Evolutionary conservation across 2,113 vertebrate species (phyloP).

Genomic region (Ochotona curzoniae): DNA sequence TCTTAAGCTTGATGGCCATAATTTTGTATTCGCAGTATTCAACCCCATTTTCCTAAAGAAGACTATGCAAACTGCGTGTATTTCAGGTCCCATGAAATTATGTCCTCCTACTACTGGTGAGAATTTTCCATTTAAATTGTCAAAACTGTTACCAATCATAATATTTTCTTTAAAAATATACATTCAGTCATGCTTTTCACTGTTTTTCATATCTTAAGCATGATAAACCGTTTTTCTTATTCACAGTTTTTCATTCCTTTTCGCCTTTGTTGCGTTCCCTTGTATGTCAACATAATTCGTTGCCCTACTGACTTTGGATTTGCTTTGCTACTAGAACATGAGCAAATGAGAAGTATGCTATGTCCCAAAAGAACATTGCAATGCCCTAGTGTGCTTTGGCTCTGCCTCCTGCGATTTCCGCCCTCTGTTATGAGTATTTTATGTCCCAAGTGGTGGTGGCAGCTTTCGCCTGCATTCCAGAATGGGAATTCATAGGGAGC

Average conservation of each 20-base stretch:
- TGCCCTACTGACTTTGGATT: background rate
- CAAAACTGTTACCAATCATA: constrained; percentile 22
- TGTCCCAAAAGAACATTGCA: background rate
- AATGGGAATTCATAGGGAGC: background rate
- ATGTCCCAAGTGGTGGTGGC: background rate
- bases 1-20: background rate
- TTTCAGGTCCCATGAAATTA: constrained; percentile 26
- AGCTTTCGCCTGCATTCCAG: background rate
- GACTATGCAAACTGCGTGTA: background rate
- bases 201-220: constrained; percentile 20
- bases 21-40: constrained; percentile 31
- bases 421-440: background rate
- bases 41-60: constrained; percentile 26
- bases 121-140: constrained; percentile 30
- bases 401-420: background rate
- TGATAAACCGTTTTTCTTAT: constrained; percentile 8
- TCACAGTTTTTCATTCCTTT: background rate
- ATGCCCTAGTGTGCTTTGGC: background rate
- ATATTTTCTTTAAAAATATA: constrained; percentile 36
- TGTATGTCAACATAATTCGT: background rate
- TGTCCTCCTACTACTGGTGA: background rate
- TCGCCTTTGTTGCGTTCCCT: background rate
- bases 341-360: background rate
- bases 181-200: background rate
- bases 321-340: background rate